These are phyloP conservation scores for Punctoribates punctum DNA, from an alignment of 2,888 invertebrate genomes.

Conservation along the genomic window DNA sequence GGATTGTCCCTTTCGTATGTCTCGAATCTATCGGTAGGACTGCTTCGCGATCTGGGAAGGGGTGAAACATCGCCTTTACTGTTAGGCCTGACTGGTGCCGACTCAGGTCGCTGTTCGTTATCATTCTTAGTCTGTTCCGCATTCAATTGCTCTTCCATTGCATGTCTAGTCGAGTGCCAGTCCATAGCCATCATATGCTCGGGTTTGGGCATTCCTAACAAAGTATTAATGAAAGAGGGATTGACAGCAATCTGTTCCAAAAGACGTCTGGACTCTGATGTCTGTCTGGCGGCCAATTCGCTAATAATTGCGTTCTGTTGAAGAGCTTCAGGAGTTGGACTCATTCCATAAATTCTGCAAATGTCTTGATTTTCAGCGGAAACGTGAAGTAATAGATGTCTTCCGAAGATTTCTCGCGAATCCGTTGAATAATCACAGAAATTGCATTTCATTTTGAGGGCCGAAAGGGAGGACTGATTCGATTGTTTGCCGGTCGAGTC, in stretches of 20 bases:
- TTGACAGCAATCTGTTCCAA: constrained; percentile 25
- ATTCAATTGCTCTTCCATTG: neutral
- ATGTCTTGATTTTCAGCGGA: constrained; percentile 53
- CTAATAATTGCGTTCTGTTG: constrained; percentile 10
- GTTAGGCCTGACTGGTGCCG: neutral
- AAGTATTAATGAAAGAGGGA: neutral
- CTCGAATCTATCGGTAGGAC: constrained; percentile 1
- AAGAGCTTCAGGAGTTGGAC: constrained; percentile 46
- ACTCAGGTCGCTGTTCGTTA: neutral
- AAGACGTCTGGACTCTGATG: neutral
- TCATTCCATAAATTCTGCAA: constrained; percentile 48
- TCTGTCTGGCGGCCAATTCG: constrained; percentile 21
- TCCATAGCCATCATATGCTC: constrained; percentile 3
- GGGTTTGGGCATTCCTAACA: constrained; percentile 16
- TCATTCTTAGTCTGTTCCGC: neutral
- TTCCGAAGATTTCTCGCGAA: constrained; percentile 51
- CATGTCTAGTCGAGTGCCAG: neutral
- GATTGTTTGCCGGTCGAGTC: neutral
- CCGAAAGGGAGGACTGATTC: neutral
- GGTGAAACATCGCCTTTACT: neutral
- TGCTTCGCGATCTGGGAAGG: constrained; percentile 17
- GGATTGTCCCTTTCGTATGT: neutral
- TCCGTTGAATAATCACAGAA: constrained; percentile 54
- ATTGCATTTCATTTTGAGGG: constrained; percentile 51
- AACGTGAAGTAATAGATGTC: constrained; percentile 55